Evolutionary conservation across 2,113 vertebrate species (phyloP).

Genomic region (Laticauda laticaudata): DNA sequence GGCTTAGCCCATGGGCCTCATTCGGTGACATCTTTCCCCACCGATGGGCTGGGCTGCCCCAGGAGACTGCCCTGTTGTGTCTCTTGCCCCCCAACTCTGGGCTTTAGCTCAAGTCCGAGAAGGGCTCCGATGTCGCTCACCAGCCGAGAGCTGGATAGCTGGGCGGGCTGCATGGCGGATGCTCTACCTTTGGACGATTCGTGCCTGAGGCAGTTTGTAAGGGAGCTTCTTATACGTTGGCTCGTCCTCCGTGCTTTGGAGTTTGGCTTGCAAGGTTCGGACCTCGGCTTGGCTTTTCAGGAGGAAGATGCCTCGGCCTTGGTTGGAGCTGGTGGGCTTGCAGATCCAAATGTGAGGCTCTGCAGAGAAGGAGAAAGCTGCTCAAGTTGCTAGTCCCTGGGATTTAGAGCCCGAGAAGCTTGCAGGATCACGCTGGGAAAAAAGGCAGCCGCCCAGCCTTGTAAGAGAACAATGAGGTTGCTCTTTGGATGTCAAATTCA

Average conservation of each 20-base stretch:
- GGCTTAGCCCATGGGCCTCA: no score
- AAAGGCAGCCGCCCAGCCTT: neutral
- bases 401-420: neutral
- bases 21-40: no score
- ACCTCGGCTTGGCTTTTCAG: slow-evolving; percentile 73
- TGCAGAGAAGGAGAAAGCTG: neutral
- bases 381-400: neutral
- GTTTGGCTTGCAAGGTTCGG: slow-evolving; percentile 64
- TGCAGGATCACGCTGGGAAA: neutral
- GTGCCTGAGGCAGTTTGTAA: slow-evolving; percentile 62
- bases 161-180: neutral
- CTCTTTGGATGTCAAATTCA: neutral
- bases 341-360: slow-evolving; percentile 81
- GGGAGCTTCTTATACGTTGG: slow-evolving; percentile 40
- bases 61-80: no score
- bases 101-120: neutral
- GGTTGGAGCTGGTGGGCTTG: slow-evolving; percentile 83
- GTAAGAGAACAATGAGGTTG: neutral
- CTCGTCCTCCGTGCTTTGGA: slow-evolving; percentile 58
- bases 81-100: neutral
- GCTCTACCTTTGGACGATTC: slow-evolving; percentile 79
- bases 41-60: neutral
- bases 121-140: neutral
- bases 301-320: slow-evolving; percentile 87
- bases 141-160: neutral